Base-by-base conservation (phyloP, 2,113 vertebrate genomes). In the Tenrec ecaudatus region DNA sequence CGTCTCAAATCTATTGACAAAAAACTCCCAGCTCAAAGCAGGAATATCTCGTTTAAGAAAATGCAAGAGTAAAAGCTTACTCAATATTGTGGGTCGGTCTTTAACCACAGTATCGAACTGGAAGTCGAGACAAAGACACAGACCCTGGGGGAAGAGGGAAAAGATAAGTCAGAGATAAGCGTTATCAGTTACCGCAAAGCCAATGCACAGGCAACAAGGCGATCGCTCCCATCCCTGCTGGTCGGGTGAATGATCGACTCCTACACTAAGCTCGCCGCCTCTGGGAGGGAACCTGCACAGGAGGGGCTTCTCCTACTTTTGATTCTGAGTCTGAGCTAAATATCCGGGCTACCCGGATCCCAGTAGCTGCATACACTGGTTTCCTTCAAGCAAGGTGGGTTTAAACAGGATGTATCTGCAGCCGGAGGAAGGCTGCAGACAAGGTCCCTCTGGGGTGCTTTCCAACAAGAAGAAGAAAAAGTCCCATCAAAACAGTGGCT, bases 21-120 rank as follows among this genome's bases (percentile, higher is more conserved):
- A 99, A 96, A 99, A 99, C 97, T 99, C 99, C 99, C 99, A 99
- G 97, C 99, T 99, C 88, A 99, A 98, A 12, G 99, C 99, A 36
- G 99, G 99, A 94, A 99, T 98, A 93, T 99, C 99, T 93, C 98
- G 98, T 97, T 99, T 99, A 78, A 99, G 98, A 96, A 99, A 99
- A 98, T 99, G 99, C 93, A 99, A 98, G 66, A 99, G 98, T 93
- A 99, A 98, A 94, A 99, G 98, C 96, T 99, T 99, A 98, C 99
- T 99, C 93, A 99, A 98, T 96, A 99, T 99, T 76, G 99, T 99
- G 60, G 99, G 99, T 12, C 99, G 98, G 96, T 99, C 99, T 94
- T 99, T 98, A 91, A 99, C 99, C 69, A 99, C 99, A 1, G 99
- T 99, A 97, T 99, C 99, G 95, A 99, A 99, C 98, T 99, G 99